phyloP scores from a whole-genome alignment of 2,113 vertebrate genomes.

The Eleginops maclovinus region DNA sequence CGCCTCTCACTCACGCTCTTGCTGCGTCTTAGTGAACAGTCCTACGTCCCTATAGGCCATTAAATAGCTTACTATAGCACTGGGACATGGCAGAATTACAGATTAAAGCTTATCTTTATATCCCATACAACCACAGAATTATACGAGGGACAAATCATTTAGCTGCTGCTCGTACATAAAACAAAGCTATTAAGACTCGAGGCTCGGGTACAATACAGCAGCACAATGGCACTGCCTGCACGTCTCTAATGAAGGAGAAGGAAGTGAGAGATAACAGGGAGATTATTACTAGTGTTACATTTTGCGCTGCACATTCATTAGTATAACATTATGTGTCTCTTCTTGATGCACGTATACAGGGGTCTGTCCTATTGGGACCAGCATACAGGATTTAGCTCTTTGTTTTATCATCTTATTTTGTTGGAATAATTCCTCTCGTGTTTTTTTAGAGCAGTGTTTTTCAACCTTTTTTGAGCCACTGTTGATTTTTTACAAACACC shows the following conservation, averaged over 20 bases:
- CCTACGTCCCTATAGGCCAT: conserved; percentile 57
- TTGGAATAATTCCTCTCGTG: conserved; percentile 6
- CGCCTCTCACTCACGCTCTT: conserved; percentile 17
- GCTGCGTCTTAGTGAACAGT: conserved; percentile 30
- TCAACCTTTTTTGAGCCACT: no score
- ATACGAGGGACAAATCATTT: conserved; percentile 71
- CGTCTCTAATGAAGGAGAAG: conserved; percentile 64
- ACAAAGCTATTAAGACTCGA: conserved; percentile 74
- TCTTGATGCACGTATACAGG: conserved; percentile 33
- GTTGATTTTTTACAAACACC: no score
- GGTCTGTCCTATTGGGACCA: conserved; percentile 32
- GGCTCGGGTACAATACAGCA: conserved; percentile 56
- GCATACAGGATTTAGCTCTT: conserved; percentile 26
- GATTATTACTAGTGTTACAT: conserved; percentile 56
- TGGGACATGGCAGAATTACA: conserved; percentile 64
- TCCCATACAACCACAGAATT: conserved; percentile 70
- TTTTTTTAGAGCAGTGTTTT: conserved; percentile 10
- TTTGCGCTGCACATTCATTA: conserved; percentile 56
- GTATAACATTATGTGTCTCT: conserved; percentile 55
- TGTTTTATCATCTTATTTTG: conserved; percentile 34
- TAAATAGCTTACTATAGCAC: conserved; percentile 60
- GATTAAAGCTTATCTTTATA: conserved; percentile 76
- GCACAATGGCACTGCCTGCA: conserved; percentile 61
- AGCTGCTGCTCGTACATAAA: conserved; percentile 70
- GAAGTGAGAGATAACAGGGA: conserved; percentile 69